A percentile compares a stretch with the other conserved stretches of the same genome.
Conservation (phyloP, 2,888 invertebrate genomes). For the Oxystoma pomonae region DNA sequence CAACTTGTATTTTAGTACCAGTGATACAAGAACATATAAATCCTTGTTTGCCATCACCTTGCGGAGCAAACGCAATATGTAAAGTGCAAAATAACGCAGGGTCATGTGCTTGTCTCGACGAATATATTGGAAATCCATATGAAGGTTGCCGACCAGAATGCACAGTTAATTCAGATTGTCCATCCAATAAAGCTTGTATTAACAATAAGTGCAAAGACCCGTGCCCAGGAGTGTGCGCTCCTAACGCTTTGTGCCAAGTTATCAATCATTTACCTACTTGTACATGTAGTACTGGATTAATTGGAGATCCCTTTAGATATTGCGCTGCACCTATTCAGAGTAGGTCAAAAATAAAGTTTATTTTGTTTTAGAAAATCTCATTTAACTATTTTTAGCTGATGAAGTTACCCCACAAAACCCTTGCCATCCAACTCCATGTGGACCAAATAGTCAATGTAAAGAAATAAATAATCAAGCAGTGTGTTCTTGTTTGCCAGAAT, state of each 20-base stretch:
- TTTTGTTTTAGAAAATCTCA: not conserved
- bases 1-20: slow-evolving; percentile 21
- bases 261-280: slow-evolving; percentile 69
- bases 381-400: slow-evolving; percentile 41
- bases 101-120: slow-evolving; percentile 62
- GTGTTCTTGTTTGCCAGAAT: slow-evolving; percentile 49
- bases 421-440: slow-evolving; percentile 69
- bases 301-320: slow-evolving; percentile 39
- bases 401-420: slow-evolving; percentile 48
- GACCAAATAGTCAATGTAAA: slow-evolving; percentile 67
- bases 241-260: slow-evolving; percentile 70
- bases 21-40: slow-evolving; percentile 31
- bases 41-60: slow-evolving; percentile 68
- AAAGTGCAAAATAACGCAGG: slow-evolving; percentile 58
- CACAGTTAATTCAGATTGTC: slow-evolving; percentile 65
- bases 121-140: slow-evolving; percentile 72
- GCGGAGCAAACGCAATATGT: slow-evolving; percentile 57
- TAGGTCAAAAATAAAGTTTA: slow-evolving; percentile 8
- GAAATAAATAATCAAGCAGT: slow-evolving; percentile 51
- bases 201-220: slow-evolving; percentile 75
- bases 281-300: slow-evolving; percentile 50
- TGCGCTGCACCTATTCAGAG: slow-evolving; percentile 23
- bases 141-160: slow-evolving; percentile 77
- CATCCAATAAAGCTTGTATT: slow-evolving; percentile 66
- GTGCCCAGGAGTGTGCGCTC: slow-evolving; percentile 74